These are phyloP conservation scores for Sphenopsis melanotis DNA, from an alignment of 2,797 vertebrate species.

Conservation along the genomic window DNA sequence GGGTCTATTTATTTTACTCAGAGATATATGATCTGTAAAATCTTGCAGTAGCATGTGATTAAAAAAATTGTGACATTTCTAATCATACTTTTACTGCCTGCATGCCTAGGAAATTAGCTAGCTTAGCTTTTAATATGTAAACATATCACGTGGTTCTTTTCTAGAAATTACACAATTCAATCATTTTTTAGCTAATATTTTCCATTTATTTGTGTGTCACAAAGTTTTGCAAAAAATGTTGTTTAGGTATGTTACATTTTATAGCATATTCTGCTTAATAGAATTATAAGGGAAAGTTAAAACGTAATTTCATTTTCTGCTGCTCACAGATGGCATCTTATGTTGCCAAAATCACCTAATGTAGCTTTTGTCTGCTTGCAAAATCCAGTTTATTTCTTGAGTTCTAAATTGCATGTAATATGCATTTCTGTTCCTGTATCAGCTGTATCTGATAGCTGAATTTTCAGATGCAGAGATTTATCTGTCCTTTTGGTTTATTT, in stretches of 20 bases:
- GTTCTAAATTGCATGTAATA: neutral
- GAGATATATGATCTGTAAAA: neutral
- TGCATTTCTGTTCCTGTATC: neutral
- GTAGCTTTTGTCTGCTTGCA: neutral
- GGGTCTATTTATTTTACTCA: neutral
- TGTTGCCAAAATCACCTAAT: neutral
- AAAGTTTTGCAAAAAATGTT: neutral
- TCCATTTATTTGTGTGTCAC: neutral
- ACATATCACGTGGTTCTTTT: neutral
- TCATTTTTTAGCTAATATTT: neutral
- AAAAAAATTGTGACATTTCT: neutral
- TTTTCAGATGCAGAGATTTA: neutral
- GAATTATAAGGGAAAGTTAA: neutral
- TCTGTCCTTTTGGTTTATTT: neutral
- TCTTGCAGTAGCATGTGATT: neutral
- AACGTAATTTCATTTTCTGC: neutral
- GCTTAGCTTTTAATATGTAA: neutral
- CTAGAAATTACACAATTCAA: neutral
- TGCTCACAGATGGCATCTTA: neutral
- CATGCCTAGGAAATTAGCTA: neutral
- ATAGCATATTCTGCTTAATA: neutral
- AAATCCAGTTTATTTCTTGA: neutral
- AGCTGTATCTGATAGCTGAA: neutral
- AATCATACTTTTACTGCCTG: neutral
- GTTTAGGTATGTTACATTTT: neutral